Evolutionary conservation across 2,797 vertebrate genomes (phyloP), one percentile per base, ranked within the genome.

Genomic region (Tragelaphus eurycerus): DNA sequence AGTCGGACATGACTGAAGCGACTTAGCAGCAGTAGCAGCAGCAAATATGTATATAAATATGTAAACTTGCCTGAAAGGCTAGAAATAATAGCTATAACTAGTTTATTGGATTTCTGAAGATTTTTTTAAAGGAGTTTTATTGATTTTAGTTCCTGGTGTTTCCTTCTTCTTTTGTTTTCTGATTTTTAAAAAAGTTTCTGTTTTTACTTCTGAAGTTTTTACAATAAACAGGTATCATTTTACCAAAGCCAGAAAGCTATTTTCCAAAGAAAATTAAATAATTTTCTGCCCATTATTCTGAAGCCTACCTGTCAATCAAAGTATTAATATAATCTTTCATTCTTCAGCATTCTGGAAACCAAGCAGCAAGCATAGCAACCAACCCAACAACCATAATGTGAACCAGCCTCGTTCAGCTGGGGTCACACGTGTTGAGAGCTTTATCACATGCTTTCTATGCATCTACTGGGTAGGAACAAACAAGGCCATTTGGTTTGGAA

Each of bases 301-400:
- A 97, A 96, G 81, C 13, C 90, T 83, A 59, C 31, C 52, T 59
- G 81, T 89, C 59, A 17, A 43, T 93, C 94, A 82, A 78, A 93
- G n/a, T n/a, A 48, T 46, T 91, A 81, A 48, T n/a, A 55, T 29
- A 52, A 59, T 87, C 43, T n/a, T 88, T 92, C 34, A 7, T 43
- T 87, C 34, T 92, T 95, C 38, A 54, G 60, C 10, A 2, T 76
- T 88, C 88, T 81, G 57, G 79, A 95, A 95, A 67, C 38, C 27
- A 64, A 76, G 46, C 19, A 64, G 54, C 27, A 59, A 71, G 52
- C 7, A 14, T 19, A 76, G 64, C 50, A 31, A 43, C 31, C 71
- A 29, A 52, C 13, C 29, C 52, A 52, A 74, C 16, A 83, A 23
- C 27, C 25, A 4, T 23, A 46, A 46, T 0, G 0, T 43, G 23